These are phyloP conservation scores for Penaeus japonicus DNA, from an alignment of 1,140 invertebrate genomes.

Conservation along the genomic window DNA sequence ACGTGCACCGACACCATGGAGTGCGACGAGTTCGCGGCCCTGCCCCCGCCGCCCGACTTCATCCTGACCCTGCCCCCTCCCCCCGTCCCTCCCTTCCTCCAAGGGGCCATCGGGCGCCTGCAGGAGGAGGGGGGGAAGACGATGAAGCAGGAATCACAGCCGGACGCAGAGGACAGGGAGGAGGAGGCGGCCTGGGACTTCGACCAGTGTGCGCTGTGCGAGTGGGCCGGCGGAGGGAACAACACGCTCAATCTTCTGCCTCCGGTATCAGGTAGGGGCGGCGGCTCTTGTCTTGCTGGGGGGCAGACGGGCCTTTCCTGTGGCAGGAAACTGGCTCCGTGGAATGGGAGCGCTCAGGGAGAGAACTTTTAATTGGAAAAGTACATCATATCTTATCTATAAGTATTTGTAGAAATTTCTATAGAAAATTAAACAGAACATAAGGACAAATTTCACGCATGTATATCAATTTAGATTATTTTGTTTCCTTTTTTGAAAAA, in stretches of 20 bases:
- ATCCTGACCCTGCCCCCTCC: conserved; percentile 47
- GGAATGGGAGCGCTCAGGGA: no score
- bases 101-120: conserved; percentile 31
- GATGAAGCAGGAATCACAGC: conserved; percentile 1
- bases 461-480: no score
- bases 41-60: conserved; percentile 38
- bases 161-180: neutral
- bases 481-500: no score
- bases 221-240: conserved; percentile 45
- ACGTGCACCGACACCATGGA: conserved; percentile 41
- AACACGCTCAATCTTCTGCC: conserved; percentile 45
- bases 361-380: no score
- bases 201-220: conserved; percentile 32
- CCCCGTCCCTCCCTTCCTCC: conserved; percentile 46
- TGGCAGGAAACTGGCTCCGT: no score
- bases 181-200: neutral
- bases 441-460: no score
- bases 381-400: no score
- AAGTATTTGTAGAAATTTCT: no score
- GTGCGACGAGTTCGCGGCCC: conserved; percentile 31
- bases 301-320: neutral
- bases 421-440: no score
- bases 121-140: conserved; percentile 26
- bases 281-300: neutral
- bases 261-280: conserved; percentile 34